phyloP scores from a whole-genome alignment of 2,113 vertebrate genomes.

The Alethe diademata region DNA sequence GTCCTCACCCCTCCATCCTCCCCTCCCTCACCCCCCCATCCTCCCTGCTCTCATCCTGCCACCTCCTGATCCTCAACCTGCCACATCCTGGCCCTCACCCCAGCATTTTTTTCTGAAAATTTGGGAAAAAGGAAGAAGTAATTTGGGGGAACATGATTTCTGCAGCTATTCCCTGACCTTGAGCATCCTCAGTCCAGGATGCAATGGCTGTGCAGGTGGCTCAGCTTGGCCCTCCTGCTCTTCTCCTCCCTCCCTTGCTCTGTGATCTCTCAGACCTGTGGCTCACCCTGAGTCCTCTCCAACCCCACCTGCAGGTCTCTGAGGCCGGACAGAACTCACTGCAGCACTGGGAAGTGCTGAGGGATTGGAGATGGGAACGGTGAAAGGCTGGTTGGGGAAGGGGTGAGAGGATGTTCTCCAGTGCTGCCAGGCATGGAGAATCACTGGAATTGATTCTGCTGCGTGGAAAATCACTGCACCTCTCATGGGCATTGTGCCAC shows the following conservation, averaged over 20 bases:
- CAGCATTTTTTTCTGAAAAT: background rate
- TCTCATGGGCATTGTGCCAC: fast-evolving
- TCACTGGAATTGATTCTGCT: no score
- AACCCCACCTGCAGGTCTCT: background rate
- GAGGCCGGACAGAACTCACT: background rate
- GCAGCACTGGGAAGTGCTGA: background rate
- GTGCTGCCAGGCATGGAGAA: background rate
- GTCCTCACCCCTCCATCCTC: background rate
- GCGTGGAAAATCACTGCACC: background rate
- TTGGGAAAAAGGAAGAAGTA: no score
- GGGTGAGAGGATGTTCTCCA: no score
- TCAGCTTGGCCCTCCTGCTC: background rate
- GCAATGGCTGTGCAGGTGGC: fast-evolving
- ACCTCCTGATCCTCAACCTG: no score
- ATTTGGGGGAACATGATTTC: background rate
- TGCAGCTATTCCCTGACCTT: background rate
- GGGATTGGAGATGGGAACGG: background rate
- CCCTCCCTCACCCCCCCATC: fast-evolving
- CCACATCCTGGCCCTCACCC: background rate
- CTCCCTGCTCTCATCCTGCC: background rate
- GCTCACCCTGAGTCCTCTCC: background rate
- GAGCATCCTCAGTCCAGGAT: background rate
- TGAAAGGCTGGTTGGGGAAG: background rate
- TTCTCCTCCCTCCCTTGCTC: background rate
- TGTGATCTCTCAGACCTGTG: fast-evolving